Evolutionary conservation across 1,140 invertebrate species (phyloP).

Genomic region (Lamellibrachia luymesi): DNA sequence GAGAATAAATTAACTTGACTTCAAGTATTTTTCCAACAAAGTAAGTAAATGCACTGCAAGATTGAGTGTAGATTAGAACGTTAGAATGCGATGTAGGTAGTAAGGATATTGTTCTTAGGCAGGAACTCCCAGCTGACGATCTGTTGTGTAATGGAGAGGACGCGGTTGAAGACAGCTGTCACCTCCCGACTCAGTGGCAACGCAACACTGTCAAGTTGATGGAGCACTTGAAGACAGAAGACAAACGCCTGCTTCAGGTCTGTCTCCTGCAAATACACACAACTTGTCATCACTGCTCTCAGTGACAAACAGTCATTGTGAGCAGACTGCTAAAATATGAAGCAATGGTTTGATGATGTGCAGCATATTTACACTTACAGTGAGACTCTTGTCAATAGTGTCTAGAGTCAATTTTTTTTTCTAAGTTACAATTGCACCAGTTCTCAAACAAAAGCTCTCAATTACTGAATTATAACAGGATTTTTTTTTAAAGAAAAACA

Average conservation of each 20-base stretch:
- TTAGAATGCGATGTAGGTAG: not conserved
- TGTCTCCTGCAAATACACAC: slow-evolving; percentile 54
- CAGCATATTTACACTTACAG: too few relatives aligned
- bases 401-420: too few relatives aligned
- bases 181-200: slow-evolving; percentile 59
- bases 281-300: not conserved
- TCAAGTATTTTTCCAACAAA: not conserved
- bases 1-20: too few relatives aligned
- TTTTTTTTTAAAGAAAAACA: too few relatives aligned
- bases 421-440: too few relatives aligned
- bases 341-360: too few relatives aligned
- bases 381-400: too few relatives aligned
- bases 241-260: slow-evolving; percentile 79
- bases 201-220: slow-evolving; percentile 63
- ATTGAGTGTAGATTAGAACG: too few relatives aligned
- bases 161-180: slow-evolving; percentile 59
- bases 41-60: not conserved
- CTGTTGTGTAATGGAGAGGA: slow-evolving; percentile 72
- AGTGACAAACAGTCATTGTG: not conserved
- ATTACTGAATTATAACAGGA: too few relatives aligned
- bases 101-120: slow-evolving; percentile 66
- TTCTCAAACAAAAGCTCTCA: too few relatives aligned
- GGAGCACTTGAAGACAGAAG: slow-evolving; percentile 64
- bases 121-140: slow-evolving; percentile 76
- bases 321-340: not conserved